These are phyloP conservation scores for Lasioglossum baleicum DNA, from an alignment of 1,140 invertebrate species.

Conservation along the genomic window DNA sequence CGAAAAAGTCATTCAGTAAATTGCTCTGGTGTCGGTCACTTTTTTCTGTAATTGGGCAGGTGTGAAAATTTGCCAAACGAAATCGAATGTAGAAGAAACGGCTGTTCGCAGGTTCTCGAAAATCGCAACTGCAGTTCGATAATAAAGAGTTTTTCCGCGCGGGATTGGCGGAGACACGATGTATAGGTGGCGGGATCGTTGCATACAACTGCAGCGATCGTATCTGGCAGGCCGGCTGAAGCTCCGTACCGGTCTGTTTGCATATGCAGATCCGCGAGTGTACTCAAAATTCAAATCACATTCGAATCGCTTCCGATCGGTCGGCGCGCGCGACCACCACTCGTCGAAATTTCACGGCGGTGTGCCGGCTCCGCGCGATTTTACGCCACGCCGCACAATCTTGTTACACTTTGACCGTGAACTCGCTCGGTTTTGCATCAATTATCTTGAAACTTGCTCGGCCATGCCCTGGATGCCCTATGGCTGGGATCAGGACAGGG, in stretches of 20 bases:
- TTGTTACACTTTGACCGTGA: neutral
- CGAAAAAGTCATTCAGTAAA: no score
- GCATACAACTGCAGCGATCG: neutral
- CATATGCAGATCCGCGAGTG: conserved; percentile 54
- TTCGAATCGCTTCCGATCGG: conserved; percentile 54
- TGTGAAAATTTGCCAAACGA: neutral
- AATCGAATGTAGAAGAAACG: neutral
- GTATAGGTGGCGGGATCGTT: conserved; percentile 8
- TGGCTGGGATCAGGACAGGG: no score
- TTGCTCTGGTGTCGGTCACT: no score
- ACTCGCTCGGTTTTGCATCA: neutral
- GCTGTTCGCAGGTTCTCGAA: neutral
- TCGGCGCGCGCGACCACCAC: neutral
- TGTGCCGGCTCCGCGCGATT: neutral
- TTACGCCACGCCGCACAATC: conserved; percentile 3
- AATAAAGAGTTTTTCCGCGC: neutral
- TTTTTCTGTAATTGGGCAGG: no score
- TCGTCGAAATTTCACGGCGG: conserved; percentile 46
- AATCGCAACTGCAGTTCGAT: neutral
- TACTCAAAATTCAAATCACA: conserved; percentile 63
- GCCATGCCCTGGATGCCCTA: no score
- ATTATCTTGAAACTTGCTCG: neutral
- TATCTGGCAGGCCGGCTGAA: conserved; percentile 16
- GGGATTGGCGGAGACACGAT: neutral
- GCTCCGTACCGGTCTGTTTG: conserved; percentile 38